Base-by-base conservation (phyloP, 2,113 vertebrate species). In the Petromus typicus region DNA sequence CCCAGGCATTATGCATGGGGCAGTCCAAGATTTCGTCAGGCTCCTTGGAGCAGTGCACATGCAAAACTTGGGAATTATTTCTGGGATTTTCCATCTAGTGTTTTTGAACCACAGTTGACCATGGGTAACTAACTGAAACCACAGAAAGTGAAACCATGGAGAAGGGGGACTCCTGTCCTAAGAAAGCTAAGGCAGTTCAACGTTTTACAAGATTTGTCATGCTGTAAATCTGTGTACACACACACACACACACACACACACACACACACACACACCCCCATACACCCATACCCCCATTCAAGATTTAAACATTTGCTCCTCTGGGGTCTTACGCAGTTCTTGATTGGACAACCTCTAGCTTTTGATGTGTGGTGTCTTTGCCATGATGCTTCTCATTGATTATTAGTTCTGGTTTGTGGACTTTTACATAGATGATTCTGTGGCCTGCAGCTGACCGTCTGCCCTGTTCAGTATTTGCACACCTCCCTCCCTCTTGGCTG, bases 91-190 rank as follows among this genome's bases (percentile, higher is more conserved):
- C 71, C 40, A 16, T 56, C 56, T 34, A 78, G 64, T 86, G 43
- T n/a, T 64, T 88, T 82, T 56, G 56, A n/a, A 71, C 66, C 32
- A 51, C 11, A 43, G 78, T 73, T 93, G 66, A n/a, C 78, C 30
- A n/a, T 79, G 69, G 91, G 45, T 75, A 82, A 61, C 48, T 69
- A 79, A 80, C 40, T 71, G 34, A 71, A 93, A 61, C 75, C n/a
- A 73, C 56, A 51, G 76, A 83, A 93, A 82, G 30, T 17, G 22
- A 83, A 75, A 37, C 57, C 30, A 18, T 34, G 57, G 6, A 0
- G 30, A 10, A 25, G n/a, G 67, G 10, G 20, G 45, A 25, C n/a
- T 23, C 2, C 54, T 51, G 61, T 85, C 30, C 5, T 51, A 86
- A 93, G n/a, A 51, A 73, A 85, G 32, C 45, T 40, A 82, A 76